These are phyloP conservation scores for Potorous gilbertii DNA, from an alignment of 2,797 vertebrate genomes.

Conservation along the genomic window DNA sequence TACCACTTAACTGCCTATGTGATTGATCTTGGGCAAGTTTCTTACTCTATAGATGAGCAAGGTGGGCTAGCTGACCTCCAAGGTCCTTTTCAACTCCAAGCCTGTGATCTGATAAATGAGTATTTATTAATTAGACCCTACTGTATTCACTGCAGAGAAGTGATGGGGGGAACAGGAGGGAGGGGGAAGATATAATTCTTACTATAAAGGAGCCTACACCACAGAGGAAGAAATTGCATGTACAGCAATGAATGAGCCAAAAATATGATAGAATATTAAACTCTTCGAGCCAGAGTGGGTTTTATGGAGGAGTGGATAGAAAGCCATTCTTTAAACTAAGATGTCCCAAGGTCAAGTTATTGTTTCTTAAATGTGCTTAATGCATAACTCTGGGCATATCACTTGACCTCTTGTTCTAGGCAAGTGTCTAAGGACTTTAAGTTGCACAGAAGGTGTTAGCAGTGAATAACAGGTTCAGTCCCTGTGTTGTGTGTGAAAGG, in stretches of 20 bases:
- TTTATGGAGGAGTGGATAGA: neutral
- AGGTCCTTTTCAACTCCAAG: neutral
- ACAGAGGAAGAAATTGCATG: neutral
- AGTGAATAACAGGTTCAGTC: neutral
- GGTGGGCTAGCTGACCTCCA: neutral
- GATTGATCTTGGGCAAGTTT: neutral
- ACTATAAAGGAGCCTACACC: neutral
- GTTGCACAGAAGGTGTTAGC: neutral
- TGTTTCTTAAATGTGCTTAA: neutral
- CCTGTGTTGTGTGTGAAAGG: neutral
- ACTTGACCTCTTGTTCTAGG: no score
- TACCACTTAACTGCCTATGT: neutral
- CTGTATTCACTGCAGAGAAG: no score
- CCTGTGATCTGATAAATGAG: neutral
- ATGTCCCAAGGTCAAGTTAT: neutral
- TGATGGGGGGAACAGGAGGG: neutral
- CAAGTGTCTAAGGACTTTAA: no score
- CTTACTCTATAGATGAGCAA: no score
- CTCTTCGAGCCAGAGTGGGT: neutral
- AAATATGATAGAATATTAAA: neutral
- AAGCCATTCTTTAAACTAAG: neutral
- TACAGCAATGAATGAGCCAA: neutral
- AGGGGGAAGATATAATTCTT: neutral
- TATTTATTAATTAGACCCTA: no score
- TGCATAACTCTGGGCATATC: neutral